phyloP scores from a whole-genome alignment of 2,888 invertebrate genomes.

The Epinotia brunnichana region DNA sequence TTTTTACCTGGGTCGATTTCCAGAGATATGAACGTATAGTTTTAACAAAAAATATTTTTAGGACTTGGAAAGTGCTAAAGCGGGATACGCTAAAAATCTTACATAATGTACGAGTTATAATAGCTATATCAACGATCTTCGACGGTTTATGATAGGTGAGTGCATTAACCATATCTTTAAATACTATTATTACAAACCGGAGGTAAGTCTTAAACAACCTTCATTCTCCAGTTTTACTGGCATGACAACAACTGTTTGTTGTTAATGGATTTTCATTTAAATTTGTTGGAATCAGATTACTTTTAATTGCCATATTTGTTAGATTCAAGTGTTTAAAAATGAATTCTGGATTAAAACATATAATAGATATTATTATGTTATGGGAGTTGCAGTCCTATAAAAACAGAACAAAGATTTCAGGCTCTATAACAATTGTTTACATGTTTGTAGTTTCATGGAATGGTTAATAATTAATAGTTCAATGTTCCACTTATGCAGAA shows the following conservation, averaged over 20 bases:
- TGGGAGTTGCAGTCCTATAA: too few species aligned
- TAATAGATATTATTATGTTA: too few species aligned
- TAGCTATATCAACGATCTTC: conserved; percentile 37
- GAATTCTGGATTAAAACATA: too few species aligned
- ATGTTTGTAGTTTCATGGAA: too few species aligned
- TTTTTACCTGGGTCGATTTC: conserved; percentile 37
- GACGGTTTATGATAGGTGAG: conserved; percentile 66
- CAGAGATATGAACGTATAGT: conserved; percentile 1
- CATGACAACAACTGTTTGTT: neutral
- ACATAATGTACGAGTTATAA: conserved; percentile 47
- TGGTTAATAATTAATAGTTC: too few species aligned
- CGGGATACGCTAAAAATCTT: conserved; percentile 41
- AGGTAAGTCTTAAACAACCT: conserved; percentile 35
- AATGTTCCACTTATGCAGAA: too few species aligned
- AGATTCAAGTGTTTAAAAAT: too few species aligned
- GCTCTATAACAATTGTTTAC: too few species aligned
- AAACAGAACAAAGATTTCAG: too few species aligned
- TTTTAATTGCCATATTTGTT: neutral
- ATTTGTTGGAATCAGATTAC: conserved; percentile 31
- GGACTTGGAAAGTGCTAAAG: conserved; percentile 12
- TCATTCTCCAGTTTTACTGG: conserved; percentile 18
- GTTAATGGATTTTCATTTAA: neutral
- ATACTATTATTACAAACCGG: conserved; percentile 33
- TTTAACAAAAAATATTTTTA: conserved; percentile 9
- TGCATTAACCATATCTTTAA: conserved; percentile 44